Base-by-base conservation (phyloP, 2,888 invertebrate genomes). In the Gari tellinella region DNA sequence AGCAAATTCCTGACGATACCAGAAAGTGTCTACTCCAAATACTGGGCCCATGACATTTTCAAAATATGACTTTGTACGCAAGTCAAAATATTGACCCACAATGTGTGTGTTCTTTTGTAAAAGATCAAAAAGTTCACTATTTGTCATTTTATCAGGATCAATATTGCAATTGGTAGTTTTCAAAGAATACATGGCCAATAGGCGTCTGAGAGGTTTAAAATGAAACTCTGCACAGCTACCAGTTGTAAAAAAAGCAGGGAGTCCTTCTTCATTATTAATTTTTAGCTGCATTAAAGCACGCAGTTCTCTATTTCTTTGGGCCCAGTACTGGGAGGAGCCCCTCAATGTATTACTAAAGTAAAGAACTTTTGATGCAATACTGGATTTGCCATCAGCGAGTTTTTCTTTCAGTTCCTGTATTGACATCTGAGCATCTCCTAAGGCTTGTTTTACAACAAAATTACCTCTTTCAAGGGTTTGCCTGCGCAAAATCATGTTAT, bases 21-120 rank as follows among this genome's bases (percentile, higher is more conserved):
- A 80, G 45, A 67, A 80, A 19, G 57, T 65, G 31, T 74, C 56
- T 23, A 81, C 77, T 12, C 62, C 58, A 62, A 81, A 70, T 26
- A 60, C 72, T 17, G 72, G 68, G 8, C 23, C 45, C 64, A 80
- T 69, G 15, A 77, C 73, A 14, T 51, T 40, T 31, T 60, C 41
- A 25, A 73, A 78, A 62, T 69, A 80, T 12, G 55, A 60, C 17
- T 53, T 40, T 17, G 72, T 79, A 37, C 76, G 23, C 8, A 51
- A 25, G 48, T 81, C 66, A 63, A 80, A 80, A 26, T 79, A 75
- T 21, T 81, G 45, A 43, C 41, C 53, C 41, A 64, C 58, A 55
- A 82, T 64, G 43, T 78, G 78, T 1, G 64, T 51, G 38, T 80
- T 69, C 41, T 56, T 52, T 52, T 76, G 76, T 15, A 76, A 40